Conservation (phyloP, 1,140 invertebrate species). For the Drosophila sechellia region DNA sequence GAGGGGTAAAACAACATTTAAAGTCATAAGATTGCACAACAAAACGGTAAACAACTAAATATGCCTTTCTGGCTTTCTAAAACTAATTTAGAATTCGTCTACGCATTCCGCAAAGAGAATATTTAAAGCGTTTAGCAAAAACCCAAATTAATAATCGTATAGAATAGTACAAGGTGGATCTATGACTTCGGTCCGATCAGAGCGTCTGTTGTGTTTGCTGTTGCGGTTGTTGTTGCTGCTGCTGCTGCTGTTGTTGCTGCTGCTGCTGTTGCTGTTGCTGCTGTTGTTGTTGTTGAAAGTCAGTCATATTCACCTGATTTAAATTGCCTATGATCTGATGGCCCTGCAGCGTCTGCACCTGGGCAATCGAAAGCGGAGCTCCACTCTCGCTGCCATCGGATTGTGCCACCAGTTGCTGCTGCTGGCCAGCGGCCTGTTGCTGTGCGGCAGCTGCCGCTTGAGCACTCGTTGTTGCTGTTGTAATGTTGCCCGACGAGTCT, state of each 20-base stretch:
- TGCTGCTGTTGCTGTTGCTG: conserved; percentile 47
- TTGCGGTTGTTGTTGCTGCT: conserved; percentile 48
- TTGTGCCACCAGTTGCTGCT: conserved; percentile 80
- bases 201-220: conserved; percentile 76
- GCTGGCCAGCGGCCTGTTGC: conserved; percentile 61
- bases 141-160: conserved; percentile 15
- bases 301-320: conserved; percentile 84
- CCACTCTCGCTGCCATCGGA: conserved; percentile 80
- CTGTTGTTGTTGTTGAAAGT: conserved; percentile 77
- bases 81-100: conserved; percentile 41
- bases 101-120: conserved; percentile 18
- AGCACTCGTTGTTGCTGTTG: conserved; percentile 71
- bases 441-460: conserved; percentile 74
- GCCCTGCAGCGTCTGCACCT: conserved; percentile 83
- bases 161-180: conserved; percentile 36
- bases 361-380: conserved; percentile 79
- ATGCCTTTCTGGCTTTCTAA: not conserved
- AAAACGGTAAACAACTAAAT: conserved; percentile 59
- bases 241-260: conserved; percentile 50
- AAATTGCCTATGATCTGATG: conserved; percentile 84
- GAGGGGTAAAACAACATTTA: conserved; percentile 51
- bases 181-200: conserved; percentile 51
- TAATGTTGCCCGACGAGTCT: conserved; percentile 69
- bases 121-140: conserved; percentile 32
- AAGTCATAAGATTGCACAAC: conserved; percentile 51